Evolutionary conservation across 1,140 invertebrate species (phyloP), one percentile per base, ranked within the genome.

Genomic region (Drosophila ficusphila): DNA sequence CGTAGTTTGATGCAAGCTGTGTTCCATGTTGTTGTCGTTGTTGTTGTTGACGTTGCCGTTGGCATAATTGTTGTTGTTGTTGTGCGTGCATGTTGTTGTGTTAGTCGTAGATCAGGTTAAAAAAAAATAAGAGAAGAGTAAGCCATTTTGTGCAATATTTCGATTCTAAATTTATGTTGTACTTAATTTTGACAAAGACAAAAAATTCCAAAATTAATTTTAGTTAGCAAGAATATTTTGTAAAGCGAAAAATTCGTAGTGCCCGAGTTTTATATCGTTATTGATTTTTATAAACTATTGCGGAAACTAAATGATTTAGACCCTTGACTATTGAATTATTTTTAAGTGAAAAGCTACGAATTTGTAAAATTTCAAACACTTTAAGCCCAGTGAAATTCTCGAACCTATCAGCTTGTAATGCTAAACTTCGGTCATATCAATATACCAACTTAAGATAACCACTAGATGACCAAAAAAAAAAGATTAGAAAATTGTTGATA

Each of bases 101-200:
- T 31, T 71, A 71, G 61, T 67, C 38, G 34, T 39, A 62, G 64
- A 44, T 25, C 29, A 67, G 39, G 21, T 27, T 12, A 18, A 49
- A 33, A 31, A 11, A 19, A 33, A 23, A 6, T n/a, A 7, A 1
- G 12, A 33, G 34, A 19, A 12, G 19, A 16, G 11, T 11, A 16
- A 41, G 11, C 4, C 12, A 9, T 27, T 46, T 46, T 6, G 75
- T 77, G 75, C 75, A 78, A 78, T 77, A 77, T 42, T 77, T 52
- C 33, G 23, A 62, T 33, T 70, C 31, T 11, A 57, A 52, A 33
- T 42, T 49, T n/a, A 31, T 34, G 36, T 38, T 34, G 14, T 56
- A 52, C 29, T 25, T 38, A 11, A 25, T 41, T 49, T 48, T 14
- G 42, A 46, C 42, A 14, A 9, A 44, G 23, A 14, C 19, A 23